Conservation (phyloP, 2,797 vertebrate genomes). For the Macrochelys suwanniensis region DNA sequence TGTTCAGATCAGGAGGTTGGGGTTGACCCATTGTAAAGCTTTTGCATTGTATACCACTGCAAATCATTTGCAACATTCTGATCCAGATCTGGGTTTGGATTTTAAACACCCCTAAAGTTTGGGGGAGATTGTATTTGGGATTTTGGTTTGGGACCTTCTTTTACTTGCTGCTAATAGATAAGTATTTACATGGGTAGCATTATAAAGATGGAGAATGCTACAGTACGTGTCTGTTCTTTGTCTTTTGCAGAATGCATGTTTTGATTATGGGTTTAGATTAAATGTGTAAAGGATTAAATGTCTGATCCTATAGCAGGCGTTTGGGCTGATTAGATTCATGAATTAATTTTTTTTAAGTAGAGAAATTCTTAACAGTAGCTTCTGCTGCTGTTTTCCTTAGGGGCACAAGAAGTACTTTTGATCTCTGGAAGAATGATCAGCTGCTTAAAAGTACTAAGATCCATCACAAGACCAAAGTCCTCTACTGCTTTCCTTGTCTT, state of each 20-base stretch:
- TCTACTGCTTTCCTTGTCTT: background rate
- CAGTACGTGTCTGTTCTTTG: background rate
- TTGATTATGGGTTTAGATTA: background rate
- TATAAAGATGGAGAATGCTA: background rate
- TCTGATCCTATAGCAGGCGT: background rate
- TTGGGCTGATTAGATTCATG: background rate
- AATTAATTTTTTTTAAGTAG: background rate
- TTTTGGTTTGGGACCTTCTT: background rate
- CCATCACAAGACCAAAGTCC: background rate
- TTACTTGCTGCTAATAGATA: background rate
- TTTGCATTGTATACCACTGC: background rate
- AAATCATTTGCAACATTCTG: background rate
- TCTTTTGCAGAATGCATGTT: background rate
- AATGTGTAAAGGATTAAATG: slow-evolving; percentile 14
- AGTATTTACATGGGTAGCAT: background rate
- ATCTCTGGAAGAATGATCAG: slow-evolving; percentile 1
- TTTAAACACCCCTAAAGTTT: background rate
- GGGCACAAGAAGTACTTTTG: background rate
- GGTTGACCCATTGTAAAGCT: background rate
- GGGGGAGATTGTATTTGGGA: background rate
- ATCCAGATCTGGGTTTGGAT: background rate
- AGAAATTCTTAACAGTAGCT: background rate
- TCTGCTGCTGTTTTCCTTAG: background rate
- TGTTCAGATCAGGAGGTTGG: accelerated
- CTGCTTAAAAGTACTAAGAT: slow-evolving; percentile 1